Base-by-base conservation (phyloP, 2,113 vertebrate genomes). In the Anguilla japonica region DNA sequence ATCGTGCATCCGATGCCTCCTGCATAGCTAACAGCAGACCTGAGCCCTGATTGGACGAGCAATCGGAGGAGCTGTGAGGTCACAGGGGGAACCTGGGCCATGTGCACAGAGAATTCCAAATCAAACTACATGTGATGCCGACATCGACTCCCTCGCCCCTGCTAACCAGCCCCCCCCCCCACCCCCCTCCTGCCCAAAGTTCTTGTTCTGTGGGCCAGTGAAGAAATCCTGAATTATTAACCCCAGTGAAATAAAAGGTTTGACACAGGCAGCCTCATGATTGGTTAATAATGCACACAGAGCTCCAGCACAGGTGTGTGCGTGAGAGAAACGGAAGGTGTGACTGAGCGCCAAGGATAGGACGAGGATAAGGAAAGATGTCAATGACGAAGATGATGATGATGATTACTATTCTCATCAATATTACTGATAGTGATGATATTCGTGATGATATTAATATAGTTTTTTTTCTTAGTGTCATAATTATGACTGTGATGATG, bases 141-240 rank as follows among this genome's bases (percentile, higher is more conserved):
- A 60, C 57, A 15, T 18, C 63, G 7, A n/a, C 63, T n/a, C 26
- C 16, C 41, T 22, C 4, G 18, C 40, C 80, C 13, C 4, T 1
- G 20, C 18, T 18, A 16, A 22, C 60, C 60, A 16, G 4, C 14
- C 60, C 60, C 16, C 60, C 60, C 18, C 39, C 40, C 60, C 60
- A 43, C 34, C 79, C 20, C 34, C 39, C 22, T 56, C 63, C 26
- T 57, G n/a, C 13, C 82, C 41, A 26, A 26, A 46, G 34, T 53
- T 22, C 79, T 53, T 63, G 16, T 56, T 84, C 86, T 89, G 90
- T 84, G 81, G 88, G 80, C 87, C 86, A 88, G 90, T 90, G 93
- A 91, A 88, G 92, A 88, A 89, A 89, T 80, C 90, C 94, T 95
- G 94, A 94, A 96, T 96, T 96, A 95, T 96, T 96, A 95, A 96